Conservation (phyloP, 2,113 vertebrate species). For the Epinephelus fuscoguttatus region DNA sequence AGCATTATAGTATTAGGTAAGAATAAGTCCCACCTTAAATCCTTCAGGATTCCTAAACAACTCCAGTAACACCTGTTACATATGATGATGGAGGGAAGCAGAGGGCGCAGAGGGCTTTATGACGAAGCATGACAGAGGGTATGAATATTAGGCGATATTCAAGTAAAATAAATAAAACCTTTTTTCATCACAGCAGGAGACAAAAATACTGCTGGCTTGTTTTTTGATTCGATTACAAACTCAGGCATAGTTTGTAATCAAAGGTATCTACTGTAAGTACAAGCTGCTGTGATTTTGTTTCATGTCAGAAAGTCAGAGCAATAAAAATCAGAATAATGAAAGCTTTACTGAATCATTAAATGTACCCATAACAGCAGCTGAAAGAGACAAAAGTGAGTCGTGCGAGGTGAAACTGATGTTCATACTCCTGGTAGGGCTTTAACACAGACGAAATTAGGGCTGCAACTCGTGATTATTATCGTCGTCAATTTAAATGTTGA, state of each 20-base stretch:
- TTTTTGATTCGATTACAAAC: not conserved
- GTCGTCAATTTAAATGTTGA: too few species aligned
- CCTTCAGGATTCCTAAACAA: slow-evolving; percentile 82
- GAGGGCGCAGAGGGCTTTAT: slow-evolving; percentile 10
- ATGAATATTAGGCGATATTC: not conserved
- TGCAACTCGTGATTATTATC: too few species aligned
- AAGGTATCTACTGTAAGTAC: not conserved
- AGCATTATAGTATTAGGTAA: slow-evolving; percentile 87
- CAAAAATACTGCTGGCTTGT: not conserved
- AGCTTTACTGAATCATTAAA: not conserved
- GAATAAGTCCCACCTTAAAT: slow-evolving; percentile 83
- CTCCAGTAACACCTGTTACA: slow-evolving; percentile 83
- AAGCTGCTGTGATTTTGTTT: not conserved
- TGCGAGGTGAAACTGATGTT: not conserved
- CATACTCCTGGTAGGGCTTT: not conserved
- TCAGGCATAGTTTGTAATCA: not conserved
- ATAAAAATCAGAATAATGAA: not conserved
- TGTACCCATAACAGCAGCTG: not conserved
- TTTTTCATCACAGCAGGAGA: not conserved
- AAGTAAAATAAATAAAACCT: not conserved
- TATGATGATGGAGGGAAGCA: slow-evolving; percentile 43
- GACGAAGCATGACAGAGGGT: not conserved
- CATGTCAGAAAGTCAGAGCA: not conserved
- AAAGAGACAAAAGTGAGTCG: not conserved
- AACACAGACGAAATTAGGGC: too few species aligned